Conservation (phyloP, 2,888 invertebrate genomes). For the Neoascia interrupta region DNA sequence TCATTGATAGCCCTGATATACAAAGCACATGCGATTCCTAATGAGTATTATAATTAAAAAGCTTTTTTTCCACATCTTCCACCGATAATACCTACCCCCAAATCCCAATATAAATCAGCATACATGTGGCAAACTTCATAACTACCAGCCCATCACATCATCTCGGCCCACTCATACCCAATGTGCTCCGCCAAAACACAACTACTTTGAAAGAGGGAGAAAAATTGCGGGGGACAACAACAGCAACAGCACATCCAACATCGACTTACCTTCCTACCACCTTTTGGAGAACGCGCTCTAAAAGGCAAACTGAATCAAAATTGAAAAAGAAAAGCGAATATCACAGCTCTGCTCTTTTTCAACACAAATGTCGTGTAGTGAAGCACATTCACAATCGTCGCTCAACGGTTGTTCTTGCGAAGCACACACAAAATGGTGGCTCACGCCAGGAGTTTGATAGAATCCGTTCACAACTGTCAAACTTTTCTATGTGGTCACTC, state of each 20-base stretch:
- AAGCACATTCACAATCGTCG: slow-evolving; percentile 3
- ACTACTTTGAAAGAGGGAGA: slow-evolving; percentile 8
- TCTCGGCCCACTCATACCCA: slow-evolving; percentile 37
- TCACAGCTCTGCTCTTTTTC: too few relatives aligned
- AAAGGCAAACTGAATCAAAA: slow-evolving; percentile 49
- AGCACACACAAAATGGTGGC: slow-evolving; percentile 47
- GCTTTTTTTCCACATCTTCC: too few relatives aligned
- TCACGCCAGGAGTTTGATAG: slow-evolving; percentile 15
- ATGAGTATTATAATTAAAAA: too few relatives aligned
- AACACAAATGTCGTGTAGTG: slow-evolving; percentile 2
- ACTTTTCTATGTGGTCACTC: too few relatives aligned
- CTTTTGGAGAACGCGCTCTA: slow-evolving; percentile 39
- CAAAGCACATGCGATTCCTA: background rate
- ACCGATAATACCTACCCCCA: too few relatives aligned
- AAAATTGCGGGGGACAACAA: slow-evolving; percentile 59
- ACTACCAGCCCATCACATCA: slow-evolving; percentile 32
- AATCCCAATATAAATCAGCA: background rate
- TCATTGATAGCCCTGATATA: background rate
- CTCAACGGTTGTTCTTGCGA: slow-evolving; percentile 26
- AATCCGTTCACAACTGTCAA: slow-evolving; percentile 46
- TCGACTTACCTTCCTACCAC: slow-evolving; percentile 44
- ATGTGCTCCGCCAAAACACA: slow-evolving; percentile 1
- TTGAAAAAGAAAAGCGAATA: slow-evolving; percentile 3
- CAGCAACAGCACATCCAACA: too few relatives aligned
- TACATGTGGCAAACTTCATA: slow-evolving; percentile 37